phyloP scores from a whole-genome alignment of 2,113 vertebrate genomes.

The Ptychochromis oligacanthus region DNA sequence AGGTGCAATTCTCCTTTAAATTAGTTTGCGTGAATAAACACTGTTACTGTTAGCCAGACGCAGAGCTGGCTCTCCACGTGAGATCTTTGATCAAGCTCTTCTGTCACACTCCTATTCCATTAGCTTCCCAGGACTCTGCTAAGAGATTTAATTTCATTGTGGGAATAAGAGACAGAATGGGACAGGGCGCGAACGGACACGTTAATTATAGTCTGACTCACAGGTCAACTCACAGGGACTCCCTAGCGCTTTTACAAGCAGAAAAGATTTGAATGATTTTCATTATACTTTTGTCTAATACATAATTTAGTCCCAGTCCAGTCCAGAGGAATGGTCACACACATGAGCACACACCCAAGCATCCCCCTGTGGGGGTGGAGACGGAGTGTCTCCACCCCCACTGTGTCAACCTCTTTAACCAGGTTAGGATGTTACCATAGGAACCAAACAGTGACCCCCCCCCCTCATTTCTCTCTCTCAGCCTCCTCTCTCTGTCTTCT shows the following conservation, averaged over 20 bases:
- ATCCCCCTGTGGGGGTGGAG: background rate
- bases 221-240: conserved; percentile 76
- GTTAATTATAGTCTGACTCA: conserved; percentile 77
- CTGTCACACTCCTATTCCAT: conserved; percentile 63
- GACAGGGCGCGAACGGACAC: conserved; percentile 62
- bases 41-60: background rate
- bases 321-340: conserved; percentile 60
- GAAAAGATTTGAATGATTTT: conserved; percentile 77
- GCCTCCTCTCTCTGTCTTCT: conserved; percentile 45
- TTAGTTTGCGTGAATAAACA: background rate
- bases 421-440: conserved; percentile 79
- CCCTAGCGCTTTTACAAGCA: conserved; percentile 59
- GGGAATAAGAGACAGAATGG: conserved; percentile 66
- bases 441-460: conserved; percentile 57
- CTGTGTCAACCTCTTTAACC: conserved; percentile 73
- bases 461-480: conserved; percentile 6
- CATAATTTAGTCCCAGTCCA: conserved; percentile 77
- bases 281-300: conserved; percentile 77
- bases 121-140: conserved; percentile 59
- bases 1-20: background rate
- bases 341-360: conserved; percentile 1
- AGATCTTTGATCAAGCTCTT: conserved; percentile 42
- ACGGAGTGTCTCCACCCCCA: conserved; percentile 44
- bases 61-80: conserved; percentile 1
- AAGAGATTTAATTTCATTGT: conserved; percentile 73